A percentile compares a stretch with the other conserved stretches of the same genome.
phyloP scores from a whole-genome alignment of 2,113 vertebrate species.

The Chionis minor region DNA sequence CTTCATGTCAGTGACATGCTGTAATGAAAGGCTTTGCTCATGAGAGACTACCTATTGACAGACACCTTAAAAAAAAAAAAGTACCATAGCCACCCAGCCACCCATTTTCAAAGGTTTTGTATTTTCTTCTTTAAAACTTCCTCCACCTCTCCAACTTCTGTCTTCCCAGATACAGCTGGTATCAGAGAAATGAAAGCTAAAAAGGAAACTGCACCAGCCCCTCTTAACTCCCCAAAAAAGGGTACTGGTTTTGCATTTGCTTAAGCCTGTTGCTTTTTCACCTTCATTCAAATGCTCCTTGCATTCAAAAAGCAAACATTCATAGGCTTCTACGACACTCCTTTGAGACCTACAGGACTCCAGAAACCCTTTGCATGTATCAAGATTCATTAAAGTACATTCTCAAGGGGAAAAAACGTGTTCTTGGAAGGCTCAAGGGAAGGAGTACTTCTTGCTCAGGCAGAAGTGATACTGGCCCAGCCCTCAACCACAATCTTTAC shows the following conservation, averaged over 20 bases:
- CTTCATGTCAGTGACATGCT: background rate
- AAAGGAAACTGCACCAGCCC: background rate
- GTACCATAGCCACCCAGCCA: background rate
- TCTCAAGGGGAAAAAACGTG: background rate
- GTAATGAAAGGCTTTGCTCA: background rate
- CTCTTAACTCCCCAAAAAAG: fast-evolving
- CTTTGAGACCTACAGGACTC: background rate
- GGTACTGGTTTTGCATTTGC: background rate
- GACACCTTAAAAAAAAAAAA: background rate
- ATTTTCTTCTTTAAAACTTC: background rate
- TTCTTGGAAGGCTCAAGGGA: background rate
- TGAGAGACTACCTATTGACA: background rate
- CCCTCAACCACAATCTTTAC: background rate
- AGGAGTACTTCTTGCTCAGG: background rate
- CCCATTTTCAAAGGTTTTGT: background rate
- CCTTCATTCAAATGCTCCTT: background rate
- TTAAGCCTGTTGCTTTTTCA: background rate
- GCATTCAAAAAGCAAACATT: background rate
- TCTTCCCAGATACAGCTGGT: background rate
- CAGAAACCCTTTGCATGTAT: background rate
- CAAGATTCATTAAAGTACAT: background rate
- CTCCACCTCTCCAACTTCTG: background rate
- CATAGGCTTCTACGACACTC: background rate
- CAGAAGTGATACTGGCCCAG: background rate
- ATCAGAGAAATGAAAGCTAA: background rate